Evolutionary conservation across 1,140 invertebrate species (phyloP), one percentile per base, ranked within the genome.

Genomic region (Mycetomoellerius zeteki): DNA sequence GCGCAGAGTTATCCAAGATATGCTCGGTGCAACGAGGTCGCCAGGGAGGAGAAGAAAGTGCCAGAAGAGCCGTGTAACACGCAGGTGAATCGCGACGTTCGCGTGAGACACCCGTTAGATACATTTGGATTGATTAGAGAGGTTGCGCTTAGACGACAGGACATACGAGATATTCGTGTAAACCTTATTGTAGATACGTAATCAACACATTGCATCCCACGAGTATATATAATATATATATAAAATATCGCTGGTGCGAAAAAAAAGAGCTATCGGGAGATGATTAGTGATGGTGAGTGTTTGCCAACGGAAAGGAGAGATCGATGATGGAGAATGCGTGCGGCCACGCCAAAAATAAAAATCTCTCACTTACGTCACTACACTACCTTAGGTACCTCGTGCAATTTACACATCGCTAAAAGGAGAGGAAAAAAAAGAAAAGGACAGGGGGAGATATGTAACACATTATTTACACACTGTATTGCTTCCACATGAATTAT

Each of bases 401-500:
- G 47, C 77, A 82, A 85, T 60, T 82, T 82, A 88, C 78, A 78
- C 73, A 21, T 88, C 77, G 47, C 77, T 91, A 86, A 76, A 52
- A 65, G 84, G 60, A 69, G 69, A 47, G 33, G 19, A 19, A 19
- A 33, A 37, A 71, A 37, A 33, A 47, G 37, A 58, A 73, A 82
- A 50, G 84, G 65, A 24, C 71, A 84, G 71, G n/a, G 52, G n/a
- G n/a, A 60, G 76, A 88, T 91, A 75, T 91, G 85, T 72, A 14
- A 90, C 30, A 62, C 73, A 76, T 90, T 89, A 86, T 54, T 78
- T 89, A 91, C 65, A 91, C 65, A 89, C 65, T 91, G 78, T 92
- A 92, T 84, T 82, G 90, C 91, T 90, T 91, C 69, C 88, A 92
- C 72, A 84, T 75, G 69, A 33, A 88, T 91, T 91, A 91, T 58